A percentile compares a stretch with the other conserved stretches of the same genome.
These are phyloP conservation scores for Nannoperca obscura DNA, from an alignment of 2,797 vertebrate genomes.

Conservation along the genomic window DNA sequence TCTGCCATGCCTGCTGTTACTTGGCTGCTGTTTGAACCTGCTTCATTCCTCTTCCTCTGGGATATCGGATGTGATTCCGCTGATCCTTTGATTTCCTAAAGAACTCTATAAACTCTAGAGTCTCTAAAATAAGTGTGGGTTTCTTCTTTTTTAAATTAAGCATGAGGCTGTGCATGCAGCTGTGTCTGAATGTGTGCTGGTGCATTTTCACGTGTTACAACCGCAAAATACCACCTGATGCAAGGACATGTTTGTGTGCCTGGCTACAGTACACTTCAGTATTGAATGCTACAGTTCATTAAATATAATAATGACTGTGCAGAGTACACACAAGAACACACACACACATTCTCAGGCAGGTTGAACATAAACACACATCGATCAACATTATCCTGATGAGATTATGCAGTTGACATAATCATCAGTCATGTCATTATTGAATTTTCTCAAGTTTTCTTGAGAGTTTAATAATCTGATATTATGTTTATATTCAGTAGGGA, in stretches of 20 bases:
- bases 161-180: not conserved
- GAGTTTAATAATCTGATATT: not conserved
- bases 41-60: not conserved
- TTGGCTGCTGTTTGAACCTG: slow-evolving; percentile 4
- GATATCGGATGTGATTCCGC: not conserved
- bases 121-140: too few species aligned
- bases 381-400: not conserved
- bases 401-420: not conserved
- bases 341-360: not conserved
- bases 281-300: slow-evolving; percentile 37
- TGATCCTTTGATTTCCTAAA: slow-evolving; percentile 9
- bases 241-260: not conserved
- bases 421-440: slow-evolving; percentile 2
- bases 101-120: too few species aligned
- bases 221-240: not conserved
- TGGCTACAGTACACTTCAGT: slow-evolving; percentile 27
- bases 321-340: not conserved
- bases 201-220: not conserved
- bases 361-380: not conserved
- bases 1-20: not conserved
- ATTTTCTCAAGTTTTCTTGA: not conserved
- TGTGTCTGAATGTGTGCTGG: not conserved
- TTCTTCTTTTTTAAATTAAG: not conserved
- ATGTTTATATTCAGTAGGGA: not conserved
- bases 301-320: slow-evolving; percentile 19